Evolutionary conservation across 2,113 vertebrate genomes (phyloP).

Genomic region (Orthonyx spaldingii): DNA sequence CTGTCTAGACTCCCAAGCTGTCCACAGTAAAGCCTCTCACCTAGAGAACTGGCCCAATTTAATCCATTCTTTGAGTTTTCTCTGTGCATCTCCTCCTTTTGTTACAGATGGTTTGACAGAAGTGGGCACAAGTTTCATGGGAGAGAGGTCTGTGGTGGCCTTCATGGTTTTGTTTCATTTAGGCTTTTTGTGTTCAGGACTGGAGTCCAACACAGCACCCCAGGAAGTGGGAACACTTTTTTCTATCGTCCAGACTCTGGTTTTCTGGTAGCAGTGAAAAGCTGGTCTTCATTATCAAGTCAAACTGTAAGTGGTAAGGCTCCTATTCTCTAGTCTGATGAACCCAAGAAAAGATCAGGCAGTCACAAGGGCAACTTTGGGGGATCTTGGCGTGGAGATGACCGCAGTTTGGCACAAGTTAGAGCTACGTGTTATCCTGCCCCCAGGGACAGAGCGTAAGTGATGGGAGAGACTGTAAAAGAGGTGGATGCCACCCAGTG

Average conservation of each 20-base stretch:
- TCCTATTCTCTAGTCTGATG: background rate
- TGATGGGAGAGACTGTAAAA: background rate
- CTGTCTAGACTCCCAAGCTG: background rate
- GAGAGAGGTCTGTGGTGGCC: background rate
- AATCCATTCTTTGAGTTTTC: background rate
- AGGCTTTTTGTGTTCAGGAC: background rate
- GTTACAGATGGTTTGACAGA: background rate
- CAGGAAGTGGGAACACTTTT: background rate
- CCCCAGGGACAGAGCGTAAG: background rate
- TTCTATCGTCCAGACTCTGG: background rate
- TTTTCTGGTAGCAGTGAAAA: background rate
- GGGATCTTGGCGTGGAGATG: background rate
- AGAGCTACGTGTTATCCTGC: background rate
- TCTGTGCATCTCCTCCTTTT: background rate
- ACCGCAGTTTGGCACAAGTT: background rate
- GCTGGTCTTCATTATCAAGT: background rate
- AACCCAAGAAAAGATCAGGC: background rate
- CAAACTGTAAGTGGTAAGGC: background rate
- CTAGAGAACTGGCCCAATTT: background rate
- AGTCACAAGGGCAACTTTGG: background rate
- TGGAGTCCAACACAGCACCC: background rate
- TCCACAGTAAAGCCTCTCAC: background rate
- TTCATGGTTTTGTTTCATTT: background rate
- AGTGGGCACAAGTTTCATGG: background rate
- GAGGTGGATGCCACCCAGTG: background rate